Evolutionary conservation across 1,140 invertebrate genomes (phyloP), one percentile per base, ranked within the genome.

Genomic region (Dufourea novaeangliae): DNA sequence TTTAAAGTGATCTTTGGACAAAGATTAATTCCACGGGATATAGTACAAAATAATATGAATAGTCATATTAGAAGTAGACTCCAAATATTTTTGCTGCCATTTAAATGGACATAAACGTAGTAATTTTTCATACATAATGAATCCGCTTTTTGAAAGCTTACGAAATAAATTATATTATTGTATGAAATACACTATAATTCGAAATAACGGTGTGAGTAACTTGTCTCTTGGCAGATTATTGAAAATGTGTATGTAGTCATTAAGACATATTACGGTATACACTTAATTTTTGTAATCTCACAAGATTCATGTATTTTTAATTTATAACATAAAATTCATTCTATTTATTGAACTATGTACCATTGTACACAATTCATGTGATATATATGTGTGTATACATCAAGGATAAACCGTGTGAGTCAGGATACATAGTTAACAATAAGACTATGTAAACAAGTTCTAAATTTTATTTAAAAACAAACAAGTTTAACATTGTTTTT

Each of bases 381-480:
- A 56, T 29, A 54, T 46, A 22, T 41, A 54, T 73, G 0, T 50
- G 20, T 39, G 27, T 54, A 32, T 50, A 44, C 63, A 17, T 73
- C 27, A 34, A 41, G 27, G 61, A 57, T n/a, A 57, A 2, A 67
- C 25, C 1, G n/a, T 56, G 39, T 14, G 8, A 56, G 5, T n/a
- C 8, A 54, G 59, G 59, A 72, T 27, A 54, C 71, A 11, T 32
- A 78, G 2, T 46, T 32, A n/a, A 29, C 29, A 44, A 70, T 61
- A 52, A 70, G 44, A 61, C 61, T 68, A 68, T 52, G 29, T 64
- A 56, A 84, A 83, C 80, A 79, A 44, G 79, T 56, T 75, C 69
- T 79, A 83, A 79, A 79, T 75, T 83, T 84, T 84, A 84, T 83
- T 83, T 74, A 66, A 66, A 78, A 83, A 79, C 82, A 82, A 79